Percentiles rank a stretch among this genome's conserved stretches.
These are phyloP conservation scores for Sarcophaga bullata DNA, from an alignment of 1,140 invertebrate species.

Conservation along the genomic window DNA sequence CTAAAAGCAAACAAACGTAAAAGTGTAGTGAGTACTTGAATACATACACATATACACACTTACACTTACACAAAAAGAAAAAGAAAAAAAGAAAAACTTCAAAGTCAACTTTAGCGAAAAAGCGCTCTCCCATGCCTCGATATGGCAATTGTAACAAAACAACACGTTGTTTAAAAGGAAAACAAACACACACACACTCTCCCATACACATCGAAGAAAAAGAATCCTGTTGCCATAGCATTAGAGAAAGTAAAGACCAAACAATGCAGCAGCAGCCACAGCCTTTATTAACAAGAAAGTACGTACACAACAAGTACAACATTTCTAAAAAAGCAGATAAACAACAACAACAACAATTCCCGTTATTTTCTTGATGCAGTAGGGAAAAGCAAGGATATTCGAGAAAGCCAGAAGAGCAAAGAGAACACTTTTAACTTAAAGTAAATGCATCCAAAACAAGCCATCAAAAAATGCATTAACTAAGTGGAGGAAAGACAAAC, in stretches of 20 bases:
- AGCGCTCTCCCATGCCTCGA: background rate
- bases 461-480: slow-evolving; percentile 3
- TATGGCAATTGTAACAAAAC: background rate
- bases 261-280: background rate
- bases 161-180: background rate
- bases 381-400: background rate
- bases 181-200: too few species aligned
- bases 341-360: background rate
- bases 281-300: too few species aligned
- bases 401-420: background rate
- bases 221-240: slow-evolving; percentile 5
- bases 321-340: background rate
- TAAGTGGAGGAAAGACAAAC: background rate
- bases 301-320: too few species aligned
- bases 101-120: background rate
- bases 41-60: background rate
- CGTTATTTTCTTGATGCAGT: background rate
- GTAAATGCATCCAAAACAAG: slow-evolving; percentile 37
- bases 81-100: background rate
- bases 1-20: slow-evolving; percentile 19
- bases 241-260: slow-evolving; percentile 7
- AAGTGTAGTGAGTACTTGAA: slow-evolving; percentile 16
- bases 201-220: background rate
- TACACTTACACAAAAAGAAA: background rate
- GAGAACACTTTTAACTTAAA: background rate